These are phyloP conservation scores for Lepidostoma basale DNA, from an alignment of 1,140 invertebrate species.

Conservation along the genomic window DNA sequence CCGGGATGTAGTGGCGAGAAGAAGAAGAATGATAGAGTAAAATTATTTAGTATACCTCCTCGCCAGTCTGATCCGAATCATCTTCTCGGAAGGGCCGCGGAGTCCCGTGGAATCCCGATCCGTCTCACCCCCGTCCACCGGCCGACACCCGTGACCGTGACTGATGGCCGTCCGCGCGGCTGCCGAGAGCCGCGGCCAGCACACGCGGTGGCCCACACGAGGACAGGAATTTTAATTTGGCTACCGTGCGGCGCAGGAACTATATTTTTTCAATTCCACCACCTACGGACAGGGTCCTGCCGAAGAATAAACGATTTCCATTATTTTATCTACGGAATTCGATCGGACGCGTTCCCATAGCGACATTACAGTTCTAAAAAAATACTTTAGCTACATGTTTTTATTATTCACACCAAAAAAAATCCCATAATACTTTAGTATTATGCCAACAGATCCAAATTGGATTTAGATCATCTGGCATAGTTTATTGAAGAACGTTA, in stretches of 20 bases:
- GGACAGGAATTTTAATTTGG: slow-evolving; percentile 18
- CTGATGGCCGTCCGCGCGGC: no score
- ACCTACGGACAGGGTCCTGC: not conserved
- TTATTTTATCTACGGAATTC: no score
- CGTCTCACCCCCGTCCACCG: not conserved
- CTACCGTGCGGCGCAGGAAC: slow-evolving; percentile 10
- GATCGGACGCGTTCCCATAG: no score
- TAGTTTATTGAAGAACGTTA: no score
- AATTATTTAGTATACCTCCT: not conserved
- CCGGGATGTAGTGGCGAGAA: not conserved
- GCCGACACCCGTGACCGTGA: slow-evolving; percentile 20
- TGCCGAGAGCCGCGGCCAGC: no score
- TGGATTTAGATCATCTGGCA: no score
- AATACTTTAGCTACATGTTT: no score
- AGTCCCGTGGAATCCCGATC: slow-evolving; percentile 21
- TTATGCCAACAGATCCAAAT: no score
- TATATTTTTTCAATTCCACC: slow-evolving; percentile 9
- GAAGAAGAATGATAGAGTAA: not conserved
- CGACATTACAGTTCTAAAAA: no score
- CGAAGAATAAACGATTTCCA: no score
- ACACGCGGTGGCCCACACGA: not conserved
- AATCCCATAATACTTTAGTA: no score
- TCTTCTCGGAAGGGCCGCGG: slow-evolving; percentile 6
- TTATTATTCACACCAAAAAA: no score
- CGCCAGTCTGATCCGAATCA: not conserved